Conservation (phyloP, 37 sponge, comb jelly and placozoan species). For the Spongia lamella region DNA sequence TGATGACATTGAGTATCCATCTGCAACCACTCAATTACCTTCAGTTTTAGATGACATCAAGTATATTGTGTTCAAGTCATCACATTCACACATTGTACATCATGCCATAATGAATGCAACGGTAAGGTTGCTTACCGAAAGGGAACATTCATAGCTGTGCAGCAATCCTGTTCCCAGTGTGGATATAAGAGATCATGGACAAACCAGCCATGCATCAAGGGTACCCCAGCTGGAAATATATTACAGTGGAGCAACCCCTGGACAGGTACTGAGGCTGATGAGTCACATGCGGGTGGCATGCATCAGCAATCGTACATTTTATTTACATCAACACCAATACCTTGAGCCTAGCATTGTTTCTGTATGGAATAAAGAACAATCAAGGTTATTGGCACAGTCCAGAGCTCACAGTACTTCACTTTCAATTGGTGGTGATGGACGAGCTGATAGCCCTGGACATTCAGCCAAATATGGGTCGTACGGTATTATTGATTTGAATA, state of each 20-base stretch:
- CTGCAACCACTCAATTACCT: too few species aligned
- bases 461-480: too few species aligned
- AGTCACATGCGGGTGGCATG: too few species aligned
- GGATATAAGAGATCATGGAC: slow-evolving; percentile 1
- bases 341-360: slow-evolving; percentile 5
- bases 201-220: slow-evolving; percentile 32
- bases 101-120: too few species aligned
- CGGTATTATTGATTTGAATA: slow-evolving; percentile 18
- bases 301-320: too few species aligned
- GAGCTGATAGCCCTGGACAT: slow-evolving; percentile 36
- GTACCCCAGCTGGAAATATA: slow-evolving; percentile 38
- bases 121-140: too few species aligned
- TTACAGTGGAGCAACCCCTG: too few species aligned
- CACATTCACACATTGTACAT: too few species aligned
- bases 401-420: not conserved
- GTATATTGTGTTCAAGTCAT: too few species aligned
- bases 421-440: slow-evolving; percentile 16
- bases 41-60: too few species aligned
- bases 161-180: slow-evolving; percentile 19
- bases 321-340: slow-evolving; percentile 9
- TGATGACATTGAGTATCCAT: too few species aligned
- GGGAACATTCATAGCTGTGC: slow-evolving; percentile 36
- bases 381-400: not conserved
- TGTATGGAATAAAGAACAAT: slow-evolving; percentile 7
- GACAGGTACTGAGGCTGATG: too few species aligned